Evolutionary conservation across 1,140 invertebrate species (phyloP).

Genomic region (Mylabris phalerata): DNA sequence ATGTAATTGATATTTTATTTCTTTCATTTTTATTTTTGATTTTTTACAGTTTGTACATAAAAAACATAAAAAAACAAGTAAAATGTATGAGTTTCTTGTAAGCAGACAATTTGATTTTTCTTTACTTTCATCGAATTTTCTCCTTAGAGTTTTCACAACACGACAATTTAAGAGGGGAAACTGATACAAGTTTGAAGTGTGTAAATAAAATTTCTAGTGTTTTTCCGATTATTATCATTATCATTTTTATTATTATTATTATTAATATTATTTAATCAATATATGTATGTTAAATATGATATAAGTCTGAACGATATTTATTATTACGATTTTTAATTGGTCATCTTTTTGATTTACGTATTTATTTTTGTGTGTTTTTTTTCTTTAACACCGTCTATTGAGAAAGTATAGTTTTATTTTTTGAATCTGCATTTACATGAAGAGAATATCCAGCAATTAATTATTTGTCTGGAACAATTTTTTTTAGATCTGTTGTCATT

Average conservation of each 20-base stretch:
- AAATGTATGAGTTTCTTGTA: slow-evolving; percentile 22
- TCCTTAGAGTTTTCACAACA: too few species aligned
- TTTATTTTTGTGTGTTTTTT: slow-evolving; percentile 28
- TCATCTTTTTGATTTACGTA: slow-evolving; percentile 18
- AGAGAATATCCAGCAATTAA: not conserved
- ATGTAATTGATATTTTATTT: slow-evolving; percentile 3
- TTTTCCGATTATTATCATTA: not conserved
- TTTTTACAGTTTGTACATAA: slow-evolving; percentile 32
- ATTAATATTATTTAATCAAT: slow-evolving; percentile 18
- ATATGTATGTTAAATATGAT: slow-evolving; percentile 27
- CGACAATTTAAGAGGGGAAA: not conserved
- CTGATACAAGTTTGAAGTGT: slow-evolving; percentile 30
- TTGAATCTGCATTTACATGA: slow-evolving; percentile 31
- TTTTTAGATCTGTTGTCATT: slow-evolving; percentile 34
- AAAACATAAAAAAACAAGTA: not conserved
- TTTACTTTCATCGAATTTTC: too few species aligned
- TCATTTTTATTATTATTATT: slow-evolving; percentile 14
- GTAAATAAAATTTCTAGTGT: slow-evolving; percentile 37
- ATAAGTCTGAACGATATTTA: slow-evolving; percentile 35
- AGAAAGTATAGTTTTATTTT: slow-evolving; percentile 21
- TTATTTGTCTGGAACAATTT: not conserved
- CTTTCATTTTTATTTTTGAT: slow-evolving; percentile 10
- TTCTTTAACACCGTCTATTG: slow-evolving; percentile 6
- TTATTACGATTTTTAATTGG: slow-evolving; percentile 26
- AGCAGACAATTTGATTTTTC: slow-evolving; percentile 19